These are phyloP conservation scores for Heliconius cydno DNA, from an alignment of 2,888 invertebrate species.

Conservation along the genomic window DNA sequence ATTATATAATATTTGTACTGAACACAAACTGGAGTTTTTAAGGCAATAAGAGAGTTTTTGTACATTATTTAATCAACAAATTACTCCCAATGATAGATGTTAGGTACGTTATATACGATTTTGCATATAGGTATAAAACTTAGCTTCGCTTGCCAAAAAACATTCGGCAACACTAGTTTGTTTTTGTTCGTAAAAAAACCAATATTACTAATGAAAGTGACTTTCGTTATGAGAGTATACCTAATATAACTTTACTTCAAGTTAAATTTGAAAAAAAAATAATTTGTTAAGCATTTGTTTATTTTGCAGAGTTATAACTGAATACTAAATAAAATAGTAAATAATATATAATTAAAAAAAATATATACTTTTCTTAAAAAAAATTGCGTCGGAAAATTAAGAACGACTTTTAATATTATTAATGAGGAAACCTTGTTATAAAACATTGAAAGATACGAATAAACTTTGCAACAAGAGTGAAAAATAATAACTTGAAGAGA, in stretches of 20 bases:
- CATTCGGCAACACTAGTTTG: neutral
- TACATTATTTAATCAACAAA: neutral
- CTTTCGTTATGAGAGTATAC: neutral
- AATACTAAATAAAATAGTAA: too few species aligned
- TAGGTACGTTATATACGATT: neutral
- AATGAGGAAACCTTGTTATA: constrained; percentile 13
- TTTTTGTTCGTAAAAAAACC: neutral
- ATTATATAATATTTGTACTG: neutral
- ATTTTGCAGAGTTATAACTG: too few species aligned
- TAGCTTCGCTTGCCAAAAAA: constrained; percentile 12
- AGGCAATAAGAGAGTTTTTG: neutral
- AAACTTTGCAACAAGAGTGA: constrained; percentile 20
- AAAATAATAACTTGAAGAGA: constrained; percentile 16
- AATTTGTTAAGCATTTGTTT: too few species aligned
- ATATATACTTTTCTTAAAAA: neutral
- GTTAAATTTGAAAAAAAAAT: neutral
- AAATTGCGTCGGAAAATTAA: neutral
- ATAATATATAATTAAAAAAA: too few species aligned
- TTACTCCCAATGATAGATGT: constrained; percentile 4
- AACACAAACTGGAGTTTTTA: neutral
- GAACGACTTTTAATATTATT: constrained; percentile 10
- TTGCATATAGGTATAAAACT: neutral
- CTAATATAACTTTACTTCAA: neutral
- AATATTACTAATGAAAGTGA: neutral
- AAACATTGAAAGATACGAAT: constrained; percentile 1